These are phyloP conservation scores for Hystrix cristata DNA, from an alignment of 2,113 vertebrate species.

Conservation along the genomic window DNA sequence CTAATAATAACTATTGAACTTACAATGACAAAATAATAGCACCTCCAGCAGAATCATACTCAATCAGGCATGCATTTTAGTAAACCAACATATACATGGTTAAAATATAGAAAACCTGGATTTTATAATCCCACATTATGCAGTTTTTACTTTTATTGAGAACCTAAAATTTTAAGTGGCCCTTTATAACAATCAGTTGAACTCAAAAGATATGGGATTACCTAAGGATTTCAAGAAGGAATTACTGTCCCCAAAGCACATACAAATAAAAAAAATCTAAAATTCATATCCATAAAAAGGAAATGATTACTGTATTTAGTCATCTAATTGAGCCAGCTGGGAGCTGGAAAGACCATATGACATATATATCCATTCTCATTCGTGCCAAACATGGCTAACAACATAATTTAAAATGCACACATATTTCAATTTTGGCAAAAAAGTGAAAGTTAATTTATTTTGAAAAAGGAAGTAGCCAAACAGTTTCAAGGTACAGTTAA, in stretches of 20 bases:
- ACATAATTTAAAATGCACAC: neutral
- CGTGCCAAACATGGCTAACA: neutral
- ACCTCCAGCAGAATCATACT: neutral
- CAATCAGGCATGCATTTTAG: neutral
- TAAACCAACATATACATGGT: neutral
- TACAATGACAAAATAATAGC: conserved; percentile 32
- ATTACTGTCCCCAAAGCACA: neutral
- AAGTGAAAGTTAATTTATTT: conserved; percentile 41
- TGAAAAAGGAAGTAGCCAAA: neutral
- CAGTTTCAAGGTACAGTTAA: neutral
- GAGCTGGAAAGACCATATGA: neutral
- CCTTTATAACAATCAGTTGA: neutral
- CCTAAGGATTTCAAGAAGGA: conserved; percentile 7
- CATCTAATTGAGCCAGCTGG: neutral
- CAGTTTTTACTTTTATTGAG: conserved; percentile 9
- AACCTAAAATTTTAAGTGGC: neutral
- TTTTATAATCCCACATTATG: neutral
- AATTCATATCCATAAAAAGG: neutral
- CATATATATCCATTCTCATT: conserved; percentile 34
- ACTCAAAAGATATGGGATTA: neutral
- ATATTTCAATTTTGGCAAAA: neutral
- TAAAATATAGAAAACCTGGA: neutral
- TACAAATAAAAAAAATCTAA: neutral
- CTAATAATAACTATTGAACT: neutral
- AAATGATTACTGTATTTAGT: conserved; percentile 13